These are phyloP conservation scores for Tiaroga cobitis DNA, from an alignment of 2,797 vertebrate species.

Conservation along the genomic window DNA sequence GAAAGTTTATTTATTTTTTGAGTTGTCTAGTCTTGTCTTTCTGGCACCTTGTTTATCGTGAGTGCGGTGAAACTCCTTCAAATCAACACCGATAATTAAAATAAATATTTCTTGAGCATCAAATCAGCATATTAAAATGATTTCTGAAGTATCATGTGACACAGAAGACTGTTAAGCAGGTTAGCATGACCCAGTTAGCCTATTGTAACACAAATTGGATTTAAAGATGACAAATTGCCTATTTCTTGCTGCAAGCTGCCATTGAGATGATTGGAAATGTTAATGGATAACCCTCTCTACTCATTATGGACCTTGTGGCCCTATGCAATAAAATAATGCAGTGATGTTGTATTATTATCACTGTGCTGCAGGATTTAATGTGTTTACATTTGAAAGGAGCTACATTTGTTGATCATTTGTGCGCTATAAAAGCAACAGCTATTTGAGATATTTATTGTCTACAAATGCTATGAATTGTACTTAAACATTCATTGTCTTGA, in stretches of 20 bases:
- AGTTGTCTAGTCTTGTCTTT: too few relatives aligned
- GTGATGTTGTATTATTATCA: not conserved
- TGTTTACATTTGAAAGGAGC: not conserved
- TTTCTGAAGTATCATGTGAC: too few relatives aligned
- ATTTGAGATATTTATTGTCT: not conserved
- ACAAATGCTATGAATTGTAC: not conserved
- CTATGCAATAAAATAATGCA: not conserved
- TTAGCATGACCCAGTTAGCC: not conserved
- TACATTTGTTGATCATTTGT: not conserved
- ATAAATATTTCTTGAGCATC: not conserved
- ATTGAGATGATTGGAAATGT: not conserved
- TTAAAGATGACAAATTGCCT: not conserved
- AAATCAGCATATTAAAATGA: not conserved
- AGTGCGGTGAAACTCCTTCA: too few relatives aligned
- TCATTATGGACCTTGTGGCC: not conserved
- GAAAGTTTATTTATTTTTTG: too few relatives aligned
- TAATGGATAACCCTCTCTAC: too few relatives aligned
- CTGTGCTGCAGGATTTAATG: not conserved
- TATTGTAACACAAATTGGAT: not conserved
- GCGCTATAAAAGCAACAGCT: not conserved
- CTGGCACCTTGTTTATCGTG: too few relatives aligned
- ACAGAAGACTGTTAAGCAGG: not conserved
- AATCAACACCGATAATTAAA: not conserved
- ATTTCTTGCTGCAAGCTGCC: not conserved
- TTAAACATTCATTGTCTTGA: not conserved